phyloP scores from a whole-genome alignment of 2,888 invertebrate species.

The Carabus problematicus region DNA sequence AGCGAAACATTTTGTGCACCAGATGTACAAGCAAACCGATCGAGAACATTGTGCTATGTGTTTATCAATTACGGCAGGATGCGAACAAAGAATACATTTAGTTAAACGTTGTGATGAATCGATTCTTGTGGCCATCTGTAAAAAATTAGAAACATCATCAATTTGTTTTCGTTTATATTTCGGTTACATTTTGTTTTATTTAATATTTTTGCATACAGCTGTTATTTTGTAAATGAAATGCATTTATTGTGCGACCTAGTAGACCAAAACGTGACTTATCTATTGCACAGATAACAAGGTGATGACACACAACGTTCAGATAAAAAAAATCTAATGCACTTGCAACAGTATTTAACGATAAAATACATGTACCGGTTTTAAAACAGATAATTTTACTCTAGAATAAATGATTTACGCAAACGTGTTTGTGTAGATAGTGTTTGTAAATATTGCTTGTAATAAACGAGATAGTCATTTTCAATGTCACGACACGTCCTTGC shows the following conservation, averaged over 20 bases:
- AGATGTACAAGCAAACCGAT: conserved; percentile 9
- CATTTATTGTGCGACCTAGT: background rate
- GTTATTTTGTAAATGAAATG: background rate
- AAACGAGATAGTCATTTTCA: too few species aligned
- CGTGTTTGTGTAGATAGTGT: too few species aligned
- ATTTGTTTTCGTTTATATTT: background rate
- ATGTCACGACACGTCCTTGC: too few species aligned
- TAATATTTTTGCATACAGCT: background rate
- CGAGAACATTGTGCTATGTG: conserved; percentile 24
- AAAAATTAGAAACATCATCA: background rate
- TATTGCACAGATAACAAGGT: too few species aligned
- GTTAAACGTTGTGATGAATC: conserved; percentile 10
- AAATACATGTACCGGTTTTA: too few species aligned
- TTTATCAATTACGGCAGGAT: conserved; percentile 22
- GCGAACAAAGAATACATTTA: conserved; percentile 18
- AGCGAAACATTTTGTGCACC: conserved; percentile 17
- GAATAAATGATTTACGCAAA: too few species aligned
- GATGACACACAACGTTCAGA: too few species aligned
- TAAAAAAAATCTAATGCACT: too few species aligned
- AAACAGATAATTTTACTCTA: too few species aligned
- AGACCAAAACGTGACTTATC: background rate
- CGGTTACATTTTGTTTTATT: background rate
- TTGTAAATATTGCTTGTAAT: too few species aligned
- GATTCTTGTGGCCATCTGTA: conserved; percentile 16
- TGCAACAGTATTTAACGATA: too few species aligned